phyloP scores from a whole-genome alignment of 2,888 invertebrate genomes.

The Spisula subtruncata region DNA sequence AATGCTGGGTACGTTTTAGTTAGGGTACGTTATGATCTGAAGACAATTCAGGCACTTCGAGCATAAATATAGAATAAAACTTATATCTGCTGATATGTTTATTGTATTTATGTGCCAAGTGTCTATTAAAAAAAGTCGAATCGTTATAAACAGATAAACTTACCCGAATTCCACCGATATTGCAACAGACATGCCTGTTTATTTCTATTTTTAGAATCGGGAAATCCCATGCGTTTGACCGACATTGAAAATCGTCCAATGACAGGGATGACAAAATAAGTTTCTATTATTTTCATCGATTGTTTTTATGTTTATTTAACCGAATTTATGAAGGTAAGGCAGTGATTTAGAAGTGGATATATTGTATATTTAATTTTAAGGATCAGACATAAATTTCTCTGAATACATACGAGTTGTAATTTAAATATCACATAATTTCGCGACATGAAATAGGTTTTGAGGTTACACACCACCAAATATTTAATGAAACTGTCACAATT shows the following conservation, averaged over 20 bases:
- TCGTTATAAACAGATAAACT: neutral
- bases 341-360: neutral
- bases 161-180: constrained; percentile 58
- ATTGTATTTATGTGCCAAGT: too few relatives aligned
- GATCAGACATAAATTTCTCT: neutral
- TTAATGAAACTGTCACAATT: too few relatives aligned
- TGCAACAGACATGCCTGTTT: constrained; percentile 42
- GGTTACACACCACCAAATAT: too few relatives aligned
- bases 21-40: too few relatives aligned
- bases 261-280: neutral
- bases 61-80: too few relatives aligned
- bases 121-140: too few relatives aligned
- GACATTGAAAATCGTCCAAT: neutral
- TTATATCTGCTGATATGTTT: too few relatives aligned
- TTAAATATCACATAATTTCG: neutral
- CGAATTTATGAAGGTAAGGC: neutral
- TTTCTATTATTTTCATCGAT: neutral
- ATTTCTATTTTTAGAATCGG: constrained; percentile 33
- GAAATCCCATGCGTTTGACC: constrained; percentile 13
- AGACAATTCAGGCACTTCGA: too few relatives aligned
- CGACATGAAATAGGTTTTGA: neutral
- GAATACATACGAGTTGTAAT: neutral
- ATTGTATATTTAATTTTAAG: neutral
- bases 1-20: too few relatives aligned
- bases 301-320: neutral